Evolutionary conservation across 2,888 invertebrate genomes (phyloP), one percentile per base, ranked within the genome.

Genomic region (Brassicogethes aeneus): DNA sequence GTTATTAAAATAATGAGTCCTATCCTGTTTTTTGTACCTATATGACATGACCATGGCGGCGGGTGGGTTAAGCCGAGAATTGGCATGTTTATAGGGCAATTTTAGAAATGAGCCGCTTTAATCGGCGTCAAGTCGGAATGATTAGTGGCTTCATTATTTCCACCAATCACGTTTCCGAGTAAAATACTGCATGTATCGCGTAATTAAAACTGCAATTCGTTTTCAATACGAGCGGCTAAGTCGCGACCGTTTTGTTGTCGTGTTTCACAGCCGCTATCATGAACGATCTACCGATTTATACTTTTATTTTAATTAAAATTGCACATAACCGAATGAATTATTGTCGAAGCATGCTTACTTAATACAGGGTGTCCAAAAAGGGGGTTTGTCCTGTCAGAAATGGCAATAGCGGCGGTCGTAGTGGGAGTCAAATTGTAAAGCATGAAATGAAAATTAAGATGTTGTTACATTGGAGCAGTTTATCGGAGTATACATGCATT

Each of bases 101-200:
- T 65, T 65, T 54, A 64, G 64, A 63, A 65, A 65, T 65, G 63
- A 64, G 64, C 61, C 59, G 62, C 60, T 64, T 65, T 64, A 62
- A 62, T 62, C 59, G 61, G 56, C 59, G 60, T 64, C 63, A 59
- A 56, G 53, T 56, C 43, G 51, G 60, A 64, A 65, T 65, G 64
- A 65, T 65, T 63, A 60, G 64, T 65, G 56, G 63, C 65, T 65
- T 65, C 64, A 65, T 65, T 64, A 64, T 64, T 62, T 63, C 62
- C 59, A 62, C 62, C 63, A 63, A 65, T 64, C 64, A 62, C 61
- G 60, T 58, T 46, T 23, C 23, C 10, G n/a, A n/a, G 10, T 23
- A 59, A 62, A 62, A 61, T 62, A 61, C 59, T 56, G 57, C 60
- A 56, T 55, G 62, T 58, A 59, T 55, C 56, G 57, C 60, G 58